Base-by-base conservation (phyloP, 2,888 invertebrate species). In the Xestobium rufovillosum region DNA sequence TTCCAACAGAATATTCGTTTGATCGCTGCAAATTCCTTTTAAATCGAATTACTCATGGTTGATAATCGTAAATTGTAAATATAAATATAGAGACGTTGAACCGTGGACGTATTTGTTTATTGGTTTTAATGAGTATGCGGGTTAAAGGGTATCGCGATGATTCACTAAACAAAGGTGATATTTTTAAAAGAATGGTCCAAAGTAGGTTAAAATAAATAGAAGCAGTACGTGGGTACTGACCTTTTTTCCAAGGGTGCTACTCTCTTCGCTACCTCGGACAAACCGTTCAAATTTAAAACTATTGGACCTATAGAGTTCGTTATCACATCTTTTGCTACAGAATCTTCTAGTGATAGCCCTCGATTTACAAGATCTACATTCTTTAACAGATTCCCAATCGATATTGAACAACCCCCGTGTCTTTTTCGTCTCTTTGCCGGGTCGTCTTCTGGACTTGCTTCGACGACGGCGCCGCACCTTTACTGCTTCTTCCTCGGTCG, bases 211-310 rank as follows among this genome's bases (percentile, higher is more conserved):
- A n/a, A n/a, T n/a, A n/a, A n/a, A n/a, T n/a, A n/a, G n/a, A n/a
- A 19, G n/a, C 23, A 19, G 6, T 19, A n/a, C 23, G n/a, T 19
- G 6, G n/a, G 23, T 8, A 19, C 73, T 68, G 58, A 83, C 84
- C 82, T 83, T 83, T 63, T 82, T 82, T 45, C 75, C 76, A 47
- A 73, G 60, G 26, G 63, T 63, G 14, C 63, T 62, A 32, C 56
- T 49, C 41, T 64, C 65, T 31, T 82, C 82, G 58, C 74, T 76
- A 51, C 77, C 78, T 50, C 85, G 70, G 54, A 84, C 80, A 59
- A 87, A 87, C 38, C 85, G 70, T 68, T 87, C 86, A 63, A 87
- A 87, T 69, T 86, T 86, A 71, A 87, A 87, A 67, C 87, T 87
- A 64, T 87, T 86, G 48, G 86, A 86, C 50, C 87, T 76, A 58